Conservation (phyloP, 2,797 vertebrate species). For the Danionella dracula region DNA sequence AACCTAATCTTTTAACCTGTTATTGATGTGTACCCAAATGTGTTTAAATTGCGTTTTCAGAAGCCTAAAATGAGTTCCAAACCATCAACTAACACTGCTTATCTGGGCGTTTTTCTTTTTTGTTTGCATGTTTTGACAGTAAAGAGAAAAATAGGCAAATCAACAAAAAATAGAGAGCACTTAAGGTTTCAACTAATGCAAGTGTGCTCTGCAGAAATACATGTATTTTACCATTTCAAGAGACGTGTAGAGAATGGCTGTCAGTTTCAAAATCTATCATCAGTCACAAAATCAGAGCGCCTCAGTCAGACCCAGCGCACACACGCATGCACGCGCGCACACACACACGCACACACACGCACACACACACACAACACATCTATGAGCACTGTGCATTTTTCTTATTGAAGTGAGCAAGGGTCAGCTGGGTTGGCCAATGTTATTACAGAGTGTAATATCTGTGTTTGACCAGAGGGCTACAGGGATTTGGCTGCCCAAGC, state of each 20-base stretch:
- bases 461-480: slow-evolving; percentile 73
- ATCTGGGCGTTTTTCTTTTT: too few relatives aligned
- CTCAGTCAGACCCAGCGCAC: neutral
- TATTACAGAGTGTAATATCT: slow-evolving; percentile 80
- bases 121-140: too few relatives aligned
- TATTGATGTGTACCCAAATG: too few relatives aligned
- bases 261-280: neutral
- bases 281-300: slow-evolving; percentile 19
- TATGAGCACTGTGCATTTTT: slow-evolving; percentile 49
- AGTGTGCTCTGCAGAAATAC: too few relatives aligned
- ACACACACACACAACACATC: slow-evolving; percentile 52
- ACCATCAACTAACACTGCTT: too few relatives aligned
- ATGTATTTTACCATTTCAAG: neutral
- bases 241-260: neutral
- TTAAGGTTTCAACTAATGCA: too few relatives aligned
- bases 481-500: slow-evolving; percentile 65
- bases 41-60: too few relatives aligned
- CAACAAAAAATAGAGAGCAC: too few relatives aligned
- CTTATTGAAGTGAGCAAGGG: slow-evolving; percentile 60
- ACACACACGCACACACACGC: neutral
- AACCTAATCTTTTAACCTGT: too few relatives aligned
- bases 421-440: slow-evolving; percentile 70
- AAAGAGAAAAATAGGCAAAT: too few relatives aligned
- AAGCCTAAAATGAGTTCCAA: too few relatives aligned
- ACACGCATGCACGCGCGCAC: neutral